These are phyloP conservation scores for Drosophila histrio DNA, from an alignment of 2,888 invertebrate species.

Conservation along the genomic window DNA sequence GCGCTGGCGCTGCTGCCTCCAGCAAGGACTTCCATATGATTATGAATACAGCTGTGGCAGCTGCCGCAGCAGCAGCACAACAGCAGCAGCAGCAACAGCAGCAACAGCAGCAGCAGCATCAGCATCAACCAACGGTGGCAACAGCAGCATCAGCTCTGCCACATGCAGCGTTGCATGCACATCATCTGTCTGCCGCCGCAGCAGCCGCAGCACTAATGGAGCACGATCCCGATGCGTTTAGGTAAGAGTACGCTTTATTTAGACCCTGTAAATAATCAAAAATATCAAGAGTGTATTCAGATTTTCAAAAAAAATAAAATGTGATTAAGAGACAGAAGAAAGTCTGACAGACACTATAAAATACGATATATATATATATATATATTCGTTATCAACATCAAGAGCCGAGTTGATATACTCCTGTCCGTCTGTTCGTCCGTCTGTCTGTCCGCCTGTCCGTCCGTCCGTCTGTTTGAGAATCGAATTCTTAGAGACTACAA, in stretches of 20 bases:
- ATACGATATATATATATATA: no score
- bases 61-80: conserved; percentile 79
- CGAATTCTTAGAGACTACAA: no score
- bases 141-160: conserved; percentile 62
- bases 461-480: no score
- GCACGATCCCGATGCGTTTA: conserved; percentile 84
- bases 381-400: no score
- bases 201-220: conserved; percentile 69
- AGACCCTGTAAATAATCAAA: no score
- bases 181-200: conserved; percentile 60
- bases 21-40: conserved; percentile 82
- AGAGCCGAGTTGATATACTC: no score
- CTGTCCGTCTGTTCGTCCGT: no score
- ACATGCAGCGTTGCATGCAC: conserved; percentile 56
- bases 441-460: no score
- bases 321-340: no score
- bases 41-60: conserved; percentile 82
- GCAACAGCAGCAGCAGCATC: conserved; percentile 71
- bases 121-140: conserved; percentile 41
- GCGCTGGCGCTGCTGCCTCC: conserved; percentile 77
- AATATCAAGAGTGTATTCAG: no score
- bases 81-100: conserved; percentile 58
- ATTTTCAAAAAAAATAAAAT: background rate
- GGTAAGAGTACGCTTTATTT: conserved; percentile 66
- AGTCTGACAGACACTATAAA: no score